Percentiles rank a stretch among this genome's conserved stretches.
These are phyloP conservation scores for Andrena praecox DNA, from an alignment of 2,888 invertebrate species.

Conservation along the genomic window DNA sequence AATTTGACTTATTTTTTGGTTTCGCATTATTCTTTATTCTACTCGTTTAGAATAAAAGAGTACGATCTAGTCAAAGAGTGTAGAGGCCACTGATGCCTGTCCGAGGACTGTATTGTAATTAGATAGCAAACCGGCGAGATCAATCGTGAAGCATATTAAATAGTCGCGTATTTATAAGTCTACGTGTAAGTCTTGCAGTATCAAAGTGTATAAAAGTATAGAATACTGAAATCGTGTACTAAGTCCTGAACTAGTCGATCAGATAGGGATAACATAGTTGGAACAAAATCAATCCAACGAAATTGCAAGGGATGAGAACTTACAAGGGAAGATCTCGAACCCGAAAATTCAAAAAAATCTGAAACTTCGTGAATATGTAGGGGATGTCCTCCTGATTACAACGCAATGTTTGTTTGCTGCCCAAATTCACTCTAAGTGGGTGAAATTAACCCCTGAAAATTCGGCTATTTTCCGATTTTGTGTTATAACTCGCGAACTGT, in stretches of 20 bases:
- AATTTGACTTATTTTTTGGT: conserved; percentile 62
- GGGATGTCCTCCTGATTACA: no score
- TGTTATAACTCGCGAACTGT: no score
- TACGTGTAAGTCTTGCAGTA: neutral
- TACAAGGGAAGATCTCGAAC: no score
- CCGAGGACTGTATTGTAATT: neutral
- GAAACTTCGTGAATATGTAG: no score
- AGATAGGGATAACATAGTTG: neutral
- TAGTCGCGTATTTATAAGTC: neutral
- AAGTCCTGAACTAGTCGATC: neutral
- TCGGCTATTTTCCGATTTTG: no score
- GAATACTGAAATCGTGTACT: neutral
- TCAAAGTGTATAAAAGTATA: neutral
- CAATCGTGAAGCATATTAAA: neutral
- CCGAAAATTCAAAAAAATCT: no score
- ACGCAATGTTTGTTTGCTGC: no score
- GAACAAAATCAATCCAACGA: neutral
- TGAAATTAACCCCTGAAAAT: no score
- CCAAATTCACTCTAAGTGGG: no score
- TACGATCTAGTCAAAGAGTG: conserved; percentile 79
- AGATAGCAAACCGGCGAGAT: neutral
- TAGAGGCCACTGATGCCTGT: neutral
- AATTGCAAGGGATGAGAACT: neutral
- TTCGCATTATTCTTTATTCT: conserved; percentile 77
- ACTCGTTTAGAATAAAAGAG: conserved; percentile 77